Evolutionary conservation across 1,140 invertebrate species (phyloP).

Genomic region (Camponotus floridanus): DNA sequence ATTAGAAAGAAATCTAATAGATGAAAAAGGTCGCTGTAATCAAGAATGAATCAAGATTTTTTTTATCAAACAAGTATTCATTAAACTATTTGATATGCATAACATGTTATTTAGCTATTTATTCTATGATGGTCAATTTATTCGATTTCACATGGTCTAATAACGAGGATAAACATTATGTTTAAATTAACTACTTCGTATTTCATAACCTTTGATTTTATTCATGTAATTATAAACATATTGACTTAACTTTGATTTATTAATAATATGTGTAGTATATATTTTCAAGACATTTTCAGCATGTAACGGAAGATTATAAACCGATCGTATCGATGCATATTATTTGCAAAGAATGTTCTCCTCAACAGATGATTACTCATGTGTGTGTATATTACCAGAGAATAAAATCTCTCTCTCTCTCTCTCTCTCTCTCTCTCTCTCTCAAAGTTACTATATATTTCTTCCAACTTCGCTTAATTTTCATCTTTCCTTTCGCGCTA

Average conservation of each 20-base stretch:
- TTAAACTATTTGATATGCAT: conserved; percentile 7
- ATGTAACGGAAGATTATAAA: not conserved
- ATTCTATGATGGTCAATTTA: not conserved
- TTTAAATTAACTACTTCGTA: not conserved
- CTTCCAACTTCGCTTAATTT: conserved; percentile 47
- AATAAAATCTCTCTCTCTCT: not conserved
- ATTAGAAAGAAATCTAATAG: not conserved
- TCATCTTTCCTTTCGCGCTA: conserved; percentile 42
- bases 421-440: no score
- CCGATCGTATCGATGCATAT: not conserved
- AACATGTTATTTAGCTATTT: not conserved
- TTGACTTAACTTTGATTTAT: not conserved
- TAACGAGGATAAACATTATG: not conserved
- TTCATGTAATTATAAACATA: not conserved
- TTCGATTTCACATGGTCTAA: not conserved
- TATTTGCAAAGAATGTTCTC: not conserved
- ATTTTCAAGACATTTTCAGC: not conserved
- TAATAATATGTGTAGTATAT: not conserved
- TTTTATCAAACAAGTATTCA: not conserved
- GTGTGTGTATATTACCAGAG: conserved; percentile 4
- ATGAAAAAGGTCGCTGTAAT: not conserved
- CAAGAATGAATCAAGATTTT: not conserved
- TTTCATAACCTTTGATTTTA: conserved; percentile 5
- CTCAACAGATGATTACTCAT: conserved; percentile 5
- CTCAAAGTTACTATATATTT: conserved; percentile 49